Base-by-base conservation (phyloP, 2,113 vertebrate species). In the Scytalopus superciliaris region DNA sequence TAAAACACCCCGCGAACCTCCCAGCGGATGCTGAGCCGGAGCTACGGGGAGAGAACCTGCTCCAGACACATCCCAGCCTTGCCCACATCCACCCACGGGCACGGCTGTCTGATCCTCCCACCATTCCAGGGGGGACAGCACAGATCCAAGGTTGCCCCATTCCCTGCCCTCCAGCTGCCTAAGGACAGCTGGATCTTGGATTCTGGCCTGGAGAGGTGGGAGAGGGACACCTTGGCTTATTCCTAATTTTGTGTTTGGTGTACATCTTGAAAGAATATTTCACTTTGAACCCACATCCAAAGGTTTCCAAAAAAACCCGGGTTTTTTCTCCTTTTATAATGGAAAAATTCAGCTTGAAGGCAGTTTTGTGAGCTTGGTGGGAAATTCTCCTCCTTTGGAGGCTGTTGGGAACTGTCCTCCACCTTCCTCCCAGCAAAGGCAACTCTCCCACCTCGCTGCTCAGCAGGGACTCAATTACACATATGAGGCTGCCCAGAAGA, bases 401-500 rank as follows among this genome's bases (percentile, higher is more conserved):
- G 49, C 77, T 66, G 45, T 10, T n/a, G 4, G 59, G 68, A 85
- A 44, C 22, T 8, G 9, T 44, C 55, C 79, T 84, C 37, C 90
- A 81, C 91, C 84, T 91, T 75, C 53, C 70, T 6, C 6, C 0
- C 7, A 91, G 94, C 84, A 93, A 84, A 94, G 81, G 57, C 87
- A 67, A 67, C 17, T 40, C 50, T 88, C 94, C 75, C 2, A 25
- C 76, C 72, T 57, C 1, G 10, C 82, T 16, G 1, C 89, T 88
- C 91, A 60, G 89, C 79, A 1, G 93, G 93, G 94, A 91, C 91
- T 70, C 93, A 77, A 87, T 93, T 74, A 84, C 80, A 55, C 74
- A 42, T 0, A 77, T n/a, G 81, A 81, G 70, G 77, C 56, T 55
- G 84, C 59, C 91, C 89, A 37, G 74, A 60, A 64, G 91, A 74